Base-by-base conservation (phyloP, 2,888 invertebrate species). In the Drosophila koepferae region DNA sequence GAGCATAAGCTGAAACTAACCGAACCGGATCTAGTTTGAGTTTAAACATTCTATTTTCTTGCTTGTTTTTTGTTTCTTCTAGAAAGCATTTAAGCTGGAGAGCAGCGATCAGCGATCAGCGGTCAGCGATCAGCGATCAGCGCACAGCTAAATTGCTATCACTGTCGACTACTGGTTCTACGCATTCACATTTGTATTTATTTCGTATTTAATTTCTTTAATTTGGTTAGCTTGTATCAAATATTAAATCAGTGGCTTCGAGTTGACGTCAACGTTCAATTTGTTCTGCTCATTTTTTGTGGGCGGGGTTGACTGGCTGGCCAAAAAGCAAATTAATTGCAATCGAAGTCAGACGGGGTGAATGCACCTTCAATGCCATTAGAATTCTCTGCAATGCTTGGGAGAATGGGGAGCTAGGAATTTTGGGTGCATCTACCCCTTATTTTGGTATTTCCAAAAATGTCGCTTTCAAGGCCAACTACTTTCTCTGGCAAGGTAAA, bases 401-500 rank as follows among this genome's bases (percentile, higher is more conserved):
- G 10, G 8, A 16, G 20, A 12, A 12, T 43, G 31, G 28, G 8
- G 20, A n/a, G n/a, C 10, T 16, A 40, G 23, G 53, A 54, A 38
- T 18, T 12, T 41, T 2, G 7, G 6, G 34, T 43, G 14, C 20
- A 46, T 31, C 49, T 5, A 28, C 49, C 68, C 18, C 36, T n/a
- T 40, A 2, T 20, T 16, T 36, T 20, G 56, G 64, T 14, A 68
- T 65, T 67, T 62, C 59, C 69, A 59, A 51, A 51, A 66, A 31
- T 41, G 14, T 44, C 20, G 16, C 23, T 56, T 40, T 79, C 90
- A 86, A 86, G 86, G 86, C 83, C 90, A 74, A 74, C 76, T 77
- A 66, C 86, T 88, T 86, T 86, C 86, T 73, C 81, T 66, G 34
- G 41, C 86, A 86, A 86, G 86, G 86, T 76, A 90, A 90, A 86